Percentiles rank a stretch among this genome's conserved stretches.
Evolutionary conservation across 2,113 vertebrate species (phyloP).

Genomic region (Percina caprodes): DNA sequence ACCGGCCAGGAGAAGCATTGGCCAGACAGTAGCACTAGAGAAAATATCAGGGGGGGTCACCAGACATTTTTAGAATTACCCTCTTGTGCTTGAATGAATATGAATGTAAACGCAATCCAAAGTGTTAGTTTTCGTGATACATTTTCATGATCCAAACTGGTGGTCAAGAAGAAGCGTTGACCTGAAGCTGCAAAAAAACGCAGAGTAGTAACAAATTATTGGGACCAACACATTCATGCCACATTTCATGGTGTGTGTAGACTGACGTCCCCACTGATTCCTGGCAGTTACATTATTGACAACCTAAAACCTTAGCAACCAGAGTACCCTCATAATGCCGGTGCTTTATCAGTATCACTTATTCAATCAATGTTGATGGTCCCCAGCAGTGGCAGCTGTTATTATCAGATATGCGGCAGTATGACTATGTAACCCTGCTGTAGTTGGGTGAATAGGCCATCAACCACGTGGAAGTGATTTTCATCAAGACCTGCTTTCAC

Average conservation of each 20-base stretch:
- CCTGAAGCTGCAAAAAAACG: not conserved
- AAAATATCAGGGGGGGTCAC: not conserved
- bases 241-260: not conserved
- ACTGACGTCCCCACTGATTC: not conserved
- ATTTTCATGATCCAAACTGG: not conserved
- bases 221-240: not conserved
- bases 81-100: not conserved
- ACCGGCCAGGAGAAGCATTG: too few species aligned
- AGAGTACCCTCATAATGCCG: not conserved
- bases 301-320: not conserved
- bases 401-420: not conserved
- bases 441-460: slow-evolving; percentile 36
- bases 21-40: too few species aligned
- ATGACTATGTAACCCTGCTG: slow-evolving; percentile 10
- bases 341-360: not conserved
- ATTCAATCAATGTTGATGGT: not conserved
- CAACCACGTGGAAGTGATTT: slow-evolving; percentile 72
- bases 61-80: not conserved
- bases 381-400: slow-evolving; percentile 22
- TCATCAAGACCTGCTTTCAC: slow-evolving; percentile 74
- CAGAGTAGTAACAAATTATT: not conserved
- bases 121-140: not conserved
- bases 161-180: not conserved
- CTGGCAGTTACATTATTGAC: not conserved
- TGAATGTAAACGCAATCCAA: not conserved